Evolutionary conservation across 92 coral and sea anemone genomes (phyloP).

Genomic region (Porites evermanni): DNA sequence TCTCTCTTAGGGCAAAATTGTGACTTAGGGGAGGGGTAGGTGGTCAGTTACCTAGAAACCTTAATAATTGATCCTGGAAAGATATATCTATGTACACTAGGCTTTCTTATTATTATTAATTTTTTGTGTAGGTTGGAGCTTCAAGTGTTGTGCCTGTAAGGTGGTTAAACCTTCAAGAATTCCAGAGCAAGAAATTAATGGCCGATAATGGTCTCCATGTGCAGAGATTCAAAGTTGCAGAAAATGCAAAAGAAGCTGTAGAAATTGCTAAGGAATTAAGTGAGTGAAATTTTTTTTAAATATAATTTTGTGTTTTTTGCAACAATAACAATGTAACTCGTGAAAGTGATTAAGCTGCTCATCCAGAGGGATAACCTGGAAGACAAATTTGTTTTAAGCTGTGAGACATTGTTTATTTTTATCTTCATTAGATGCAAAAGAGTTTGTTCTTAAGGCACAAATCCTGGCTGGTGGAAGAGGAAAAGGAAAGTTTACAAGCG

Average conservation of each 20-base stretch:
- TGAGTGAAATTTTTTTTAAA: conserved; percentile 28
- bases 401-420: background rate
- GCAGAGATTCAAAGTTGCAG: conserved; percentile 91
- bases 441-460: conserved; percentile 94
- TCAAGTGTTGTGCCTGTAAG: conserved; percentile 73
- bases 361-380: no score
- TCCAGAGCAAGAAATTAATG: conserved; percentile 97
- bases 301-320: no score
- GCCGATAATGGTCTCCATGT: conserved; percentile 93
- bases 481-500: conserved; percentile 89
- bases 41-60: no score
- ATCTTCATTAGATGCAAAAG: conserved; percentile 73
- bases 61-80: no score
- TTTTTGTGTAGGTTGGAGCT: conserved; percentile 43
- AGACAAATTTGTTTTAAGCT: background rate
- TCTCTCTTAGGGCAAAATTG: no score
- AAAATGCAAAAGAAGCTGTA: conserved; percentile 83
- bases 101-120: background rate
- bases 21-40: no score
- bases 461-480: conserved; percentile 98
- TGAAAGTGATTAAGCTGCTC: no score
- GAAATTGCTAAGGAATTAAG: conserved; percentile 82
- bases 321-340: no score
- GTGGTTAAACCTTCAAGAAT: conserved; percentile 94
- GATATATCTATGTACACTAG: background rate